These are phyloP conservation scores for Pammene fasciana DNA, from an alignment of 2,888 invertebrate genomes.

Conservation along the genomic window DNA sequence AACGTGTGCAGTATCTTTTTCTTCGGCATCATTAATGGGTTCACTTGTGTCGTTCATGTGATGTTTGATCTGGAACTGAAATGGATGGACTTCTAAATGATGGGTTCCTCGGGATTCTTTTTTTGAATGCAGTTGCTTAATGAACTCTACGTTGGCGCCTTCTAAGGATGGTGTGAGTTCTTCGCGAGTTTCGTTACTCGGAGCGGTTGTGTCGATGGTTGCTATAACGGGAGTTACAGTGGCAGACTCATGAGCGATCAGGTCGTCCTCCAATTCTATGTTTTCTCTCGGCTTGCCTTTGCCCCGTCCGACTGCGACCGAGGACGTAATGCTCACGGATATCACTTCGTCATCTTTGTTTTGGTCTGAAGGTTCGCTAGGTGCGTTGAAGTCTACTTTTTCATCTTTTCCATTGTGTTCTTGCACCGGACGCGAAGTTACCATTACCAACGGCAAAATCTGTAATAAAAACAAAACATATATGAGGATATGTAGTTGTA, in stretches of 20 bases:
- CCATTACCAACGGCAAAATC: constrained; percentile 65
- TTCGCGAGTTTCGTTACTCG: constrained; percentile 54
- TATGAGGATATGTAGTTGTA: neutral
- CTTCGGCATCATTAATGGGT: constrained; percentile 44
- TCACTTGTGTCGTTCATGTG: constrained; percentile 54
- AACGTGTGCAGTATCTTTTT: constrained; percentile 46
- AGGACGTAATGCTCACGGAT: constrained; percentile 84
- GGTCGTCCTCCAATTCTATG: constrained; percentile 37
- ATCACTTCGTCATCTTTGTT: constrained; percentile 73
- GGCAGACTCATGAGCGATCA: constrained; percentile 40
- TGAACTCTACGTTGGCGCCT: constrained; percentile 79
- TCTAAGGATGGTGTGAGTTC: constrained; percentile 66
- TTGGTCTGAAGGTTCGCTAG: constrained; percentile 51
- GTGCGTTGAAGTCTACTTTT: constrained; percentile 48
- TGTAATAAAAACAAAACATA: constrained; percentile 54
- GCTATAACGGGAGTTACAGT: constrained; percentile 40
- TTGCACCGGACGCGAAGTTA: constrained; percentile 60
- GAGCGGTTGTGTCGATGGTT: constrained; percentile 40
- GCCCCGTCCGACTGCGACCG: constrained; percentile 83
- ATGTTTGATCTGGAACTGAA: constrained; percentile 78
- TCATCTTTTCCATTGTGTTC: constrained; percentile 47
- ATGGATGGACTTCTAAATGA: constrained; percentile 67
- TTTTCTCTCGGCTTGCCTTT: constrained; percentile 54
- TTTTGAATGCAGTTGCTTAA: constrained; percentile 75
- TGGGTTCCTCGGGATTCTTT: constrained; percentile 67